Conservation (phyloP, 2,113 vertebrate genomes). For the Malurus melanocephalus region DNA sequence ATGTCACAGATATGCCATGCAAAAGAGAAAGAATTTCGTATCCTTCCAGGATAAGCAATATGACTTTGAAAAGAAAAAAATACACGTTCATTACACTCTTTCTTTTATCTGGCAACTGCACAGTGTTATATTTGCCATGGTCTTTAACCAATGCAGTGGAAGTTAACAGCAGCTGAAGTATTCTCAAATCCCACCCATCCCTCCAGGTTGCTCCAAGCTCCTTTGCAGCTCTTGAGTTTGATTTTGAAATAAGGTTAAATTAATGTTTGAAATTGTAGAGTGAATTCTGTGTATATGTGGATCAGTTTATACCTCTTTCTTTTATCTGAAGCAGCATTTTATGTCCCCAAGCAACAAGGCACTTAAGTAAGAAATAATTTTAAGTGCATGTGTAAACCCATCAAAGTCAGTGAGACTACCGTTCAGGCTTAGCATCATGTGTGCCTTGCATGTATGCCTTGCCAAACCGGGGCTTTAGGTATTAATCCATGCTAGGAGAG, state of each 20-base stretch:
- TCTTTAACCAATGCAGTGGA: background rate
- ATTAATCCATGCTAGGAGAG: background rate
- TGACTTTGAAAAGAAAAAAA: slow-evolving; percentile 38
- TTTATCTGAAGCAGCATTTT: background rate
- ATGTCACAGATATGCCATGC: slow-evolving; percentile 73
- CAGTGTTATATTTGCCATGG: background rate
- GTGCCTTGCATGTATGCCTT: background rate
- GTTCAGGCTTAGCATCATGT: background rate
- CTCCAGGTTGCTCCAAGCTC: background rate
- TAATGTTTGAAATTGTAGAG: background rate
- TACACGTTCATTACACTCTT: background rate
- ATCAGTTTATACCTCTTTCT: background rate
- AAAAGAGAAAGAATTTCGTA: slow-evolving; percentile 71
- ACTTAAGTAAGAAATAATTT: background rate
- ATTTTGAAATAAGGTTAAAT: background rate
- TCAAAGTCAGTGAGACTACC: background rate
- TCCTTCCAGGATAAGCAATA: slow-evolving; percentile 36
- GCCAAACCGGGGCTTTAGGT: background rate
- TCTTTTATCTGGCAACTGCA: background rate
- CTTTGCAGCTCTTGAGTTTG: background rate
- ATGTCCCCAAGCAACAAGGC: too few relatives aligned
- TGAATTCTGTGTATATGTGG: too few relatives aligned
- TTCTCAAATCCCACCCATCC: background rate
- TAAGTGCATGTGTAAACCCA: background rate
- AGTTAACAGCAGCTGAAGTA: background rate